Conservation (phyloP, 2,113 vertebrate genomes). For the Pteruthius melanotis region DNA sequence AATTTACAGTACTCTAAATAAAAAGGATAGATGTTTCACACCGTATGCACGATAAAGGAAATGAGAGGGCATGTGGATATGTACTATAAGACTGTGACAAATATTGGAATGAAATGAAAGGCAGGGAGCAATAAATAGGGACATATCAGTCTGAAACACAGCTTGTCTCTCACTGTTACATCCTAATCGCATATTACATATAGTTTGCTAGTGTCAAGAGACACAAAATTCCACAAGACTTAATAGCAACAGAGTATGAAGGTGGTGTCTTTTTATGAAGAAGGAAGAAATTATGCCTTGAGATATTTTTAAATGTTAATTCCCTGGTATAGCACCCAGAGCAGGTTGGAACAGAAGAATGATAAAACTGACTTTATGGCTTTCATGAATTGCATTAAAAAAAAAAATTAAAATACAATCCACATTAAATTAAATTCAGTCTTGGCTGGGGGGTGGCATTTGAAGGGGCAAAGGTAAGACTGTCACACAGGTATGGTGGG, state of each 20-base stretch:
- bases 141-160: background rate
- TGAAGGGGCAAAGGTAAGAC: background rate
- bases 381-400: background rate
- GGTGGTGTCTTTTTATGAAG: background rate
- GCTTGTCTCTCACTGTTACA: background rate
- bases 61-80: background rate
- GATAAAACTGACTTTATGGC: background rate
- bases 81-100: background rate
- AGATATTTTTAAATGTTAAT: background rate
- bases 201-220: background rate
- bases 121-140: background rate
- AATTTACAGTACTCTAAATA: background rate
- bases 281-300: background rate
- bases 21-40: background rate
- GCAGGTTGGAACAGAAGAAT: background rate
- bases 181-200: background rate
- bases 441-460: background rate
- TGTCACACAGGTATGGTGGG: background rate
- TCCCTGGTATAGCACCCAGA: background rate
- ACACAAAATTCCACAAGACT: background rate
- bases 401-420: slow-evolving; percentile 37
- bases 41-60: background rate
- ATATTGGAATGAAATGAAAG: background rate
- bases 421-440: slow-evolving; percentile 22
- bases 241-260: background rate